Evolutionary conservation across 2,888 invertebrate genomes (phyloP).

Genomic region (Gastracanthus pulcherrimus): DNA sequence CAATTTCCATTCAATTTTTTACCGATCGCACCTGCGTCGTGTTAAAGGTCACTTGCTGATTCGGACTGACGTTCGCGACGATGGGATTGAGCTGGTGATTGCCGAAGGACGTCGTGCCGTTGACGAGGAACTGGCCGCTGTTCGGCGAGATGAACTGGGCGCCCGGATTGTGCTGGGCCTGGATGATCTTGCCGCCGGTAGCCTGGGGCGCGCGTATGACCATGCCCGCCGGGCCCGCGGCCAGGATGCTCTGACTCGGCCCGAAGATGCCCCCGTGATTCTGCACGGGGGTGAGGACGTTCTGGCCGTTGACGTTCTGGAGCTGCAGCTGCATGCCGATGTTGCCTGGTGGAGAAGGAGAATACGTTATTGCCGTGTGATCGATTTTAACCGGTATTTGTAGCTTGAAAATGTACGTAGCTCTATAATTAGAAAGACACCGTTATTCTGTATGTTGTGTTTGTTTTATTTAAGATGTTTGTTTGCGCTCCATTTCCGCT

Average conservation of each 20-base stretch:
- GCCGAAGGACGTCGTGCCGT: slow-evolving; percentile 83
- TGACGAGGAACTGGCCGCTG: slow-evolving; percentile 86
- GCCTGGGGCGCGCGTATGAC: slow-evolving; percentile 86
- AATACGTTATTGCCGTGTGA: neutral
- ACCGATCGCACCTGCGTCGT: slow-evolving; percentile 80
- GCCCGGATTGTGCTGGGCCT: slow-evolving; percentile 82
- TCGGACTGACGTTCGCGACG: slow-evolving; percentile 86
- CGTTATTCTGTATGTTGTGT: too few species aligned
- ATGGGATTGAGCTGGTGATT: slow-evolving; percentile 89
- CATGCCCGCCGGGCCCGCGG: slow-evolving; percentile 86
- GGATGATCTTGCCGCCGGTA: slow-evolving; percentile 84
- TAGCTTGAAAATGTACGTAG: too few species aligned
- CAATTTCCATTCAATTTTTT: neutral
- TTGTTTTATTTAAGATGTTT: too few species aligned
- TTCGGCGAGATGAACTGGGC: slow-evolving; percentile 87
- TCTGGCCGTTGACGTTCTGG: slow-evolving; percentile 89
- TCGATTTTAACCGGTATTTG: too few species aligned
- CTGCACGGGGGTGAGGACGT: slow-evolving; percentile 86
- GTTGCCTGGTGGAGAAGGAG: slow-evolving; percentile 75
- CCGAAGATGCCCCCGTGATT: slow-evolving; percentile 82
- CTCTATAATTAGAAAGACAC: too few species aligned
- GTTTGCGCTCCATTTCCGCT: too few species aligned
- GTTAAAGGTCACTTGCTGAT: slow-evolving; percentile 83
- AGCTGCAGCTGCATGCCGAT: slow-evolving; percentile 87
- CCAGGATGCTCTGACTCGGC: slow-evolving; percentile 83